Conservation (phyloP, 2,888 invertebrate genomes). For the Thera obeliscata region DNA sequence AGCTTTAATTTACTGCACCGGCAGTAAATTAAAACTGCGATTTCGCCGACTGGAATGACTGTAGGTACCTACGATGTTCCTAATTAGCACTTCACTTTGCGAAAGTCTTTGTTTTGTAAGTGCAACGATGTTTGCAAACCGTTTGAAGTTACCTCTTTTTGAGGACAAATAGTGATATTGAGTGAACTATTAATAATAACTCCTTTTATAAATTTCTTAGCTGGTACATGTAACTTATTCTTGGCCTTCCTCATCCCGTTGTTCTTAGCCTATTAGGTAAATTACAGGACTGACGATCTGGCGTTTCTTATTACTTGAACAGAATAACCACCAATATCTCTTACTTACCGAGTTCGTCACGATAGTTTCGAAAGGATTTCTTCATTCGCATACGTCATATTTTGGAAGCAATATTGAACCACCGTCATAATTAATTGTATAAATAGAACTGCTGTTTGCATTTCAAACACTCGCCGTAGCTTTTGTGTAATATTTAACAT, state of each 20-base stretch:
- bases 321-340: too few species aligned
- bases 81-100: conserved; percentile 24
- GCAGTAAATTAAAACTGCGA: conserved; percentile 30
- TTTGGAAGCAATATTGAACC: conserved; percentile 3
- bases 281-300: too few species aligned
- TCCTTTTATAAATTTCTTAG: too few species aligned
- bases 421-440: conserved; percentile 1
- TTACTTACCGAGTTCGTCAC: too few species aligned
- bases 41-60: conserved; percentile 21
- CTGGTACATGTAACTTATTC: too few species aligned
- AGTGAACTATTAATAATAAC: too few species aligned
- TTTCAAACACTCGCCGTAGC: conserved; percentile 9
- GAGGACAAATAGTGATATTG: too few species aligned
- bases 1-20: too few species aligned
- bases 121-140: conserved; percentile 9
- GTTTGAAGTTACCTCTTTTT: conserved; percentile 4
- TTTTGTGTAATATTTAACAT: conserved; percentile 32
- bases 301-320: too few species aligned
- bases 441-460: conserved; percentile 11
- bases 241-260: too few species aligned
- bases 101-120: conserved; percentile 14
- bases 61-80: conserved; percentile 4
- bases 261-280: too few species aligned
- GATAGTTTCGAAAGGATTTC: too few species aligned
- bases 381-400: not conserved